Base-by-base conservation (phyloP, 2,113 vertebrate genomes). In the Onychorhynchus coronatus region DNA sequence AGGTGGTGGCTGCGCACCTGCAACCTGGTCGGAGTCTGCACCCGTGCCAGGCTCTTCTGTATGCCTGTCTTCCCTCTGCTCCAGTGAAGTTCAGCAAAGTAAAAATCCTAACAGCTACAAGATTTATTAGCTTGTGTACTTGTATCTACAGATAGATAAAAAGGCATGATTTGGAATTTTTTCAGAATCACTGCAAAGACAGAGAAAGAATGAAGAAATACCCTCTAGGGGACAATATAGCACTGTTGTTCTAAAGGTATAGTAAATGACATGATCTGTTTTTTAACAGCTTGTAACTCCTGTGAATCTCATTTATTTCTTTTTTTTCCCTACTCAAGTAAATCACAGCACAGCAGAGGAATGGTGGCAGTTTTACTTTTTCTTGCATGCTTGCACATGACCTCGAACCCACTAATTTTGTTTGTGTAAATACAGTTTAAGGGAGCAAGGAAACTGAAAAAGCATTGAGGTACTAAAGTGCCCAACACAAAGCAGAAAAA, bases 51-150 rank as follows among this genome's bases (percentile, higher is more conserved):
- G 68, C 72, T 91, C 28, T 41, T 50, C 55, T 58, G 4, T n/a
- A 14, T 0, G 0, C 2, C 0, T 85, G 59, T 70, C 46, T 82
- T 8, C 42, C 37, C 7, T 2, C 31, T 63, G 52, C 74, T 71
- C 39, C 39, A 5, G 16, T n/a, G 55, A 46, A 37, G 31, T 22
- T 63, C 56, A 24, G 80, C 65, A 78, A 77, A 78, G 68, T 52
- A 41, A 87, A 89, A 56, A 17, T 47, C 47, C 46, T 62, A 35
- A 12, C 49, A 67, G 47, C 47, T 67, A 12, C 22, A 49, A n/a
- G 35, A 72, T 63, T 49, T 65, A 11, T 42, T 77, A 35, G 12
- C 15, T 87, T 82, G 21, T 65, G 52, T 22, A 20, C 33, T 47
- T 91, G 63, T 67, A 46, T 49, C 47, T 87, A 23, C 30, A 61